Conservation (phyloP, 2,888 invertebrate genomes). For the Timema cristinae region DNA sequence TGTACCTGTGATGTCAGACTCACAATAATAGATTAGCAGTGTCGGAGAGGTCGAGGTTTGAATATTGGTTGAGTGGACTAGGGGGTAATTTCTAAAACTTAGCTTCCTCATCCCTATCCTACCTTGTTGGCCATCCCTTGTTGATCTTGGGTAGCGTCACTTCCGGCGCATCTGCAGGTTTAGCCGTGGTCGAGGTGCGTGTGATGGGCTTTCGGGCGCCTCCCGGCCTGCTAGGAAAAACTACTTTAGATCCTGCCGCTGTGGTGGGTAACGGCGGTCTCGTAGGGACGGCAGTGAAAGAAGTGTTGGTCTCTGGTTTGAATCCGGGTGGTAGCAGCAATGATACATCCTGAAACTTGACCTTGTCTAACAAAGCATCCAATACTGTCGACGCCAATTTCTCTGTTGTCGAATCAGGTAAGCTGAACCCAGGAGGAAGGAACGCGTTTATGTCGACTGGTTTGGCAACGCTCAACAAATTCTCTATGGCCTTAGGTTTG, state of each 20-base stretch:
- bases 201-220: constrained; percentile 54
- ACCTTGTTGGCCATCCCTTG: constrained; percentile 82
- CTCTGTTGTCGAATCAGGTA: constrained; percentile 36
- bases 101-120: constrained; percentile 27
- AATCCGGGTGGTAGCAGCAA: constrained; percentile 62
- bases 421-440: constrained; percentile 60
- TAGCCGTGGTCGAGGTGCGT: constrained; percentile 56
- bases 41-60: too few species aligned
- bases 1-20: too few species aligned
- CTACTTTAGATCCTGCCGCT: constrained; percentile 57
- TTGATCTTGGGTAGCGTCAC: constrained; percentile 64
- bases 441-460: constrained; percentile 52
- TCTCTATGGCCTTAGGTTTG: constrained; percentile 30
- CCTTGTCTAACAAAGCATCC: constrained; percentile 26
- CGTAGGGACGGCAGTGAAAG: background rate
- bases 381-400: constrained; percentile 4
- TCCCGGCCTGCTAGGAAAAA: constrained; percentile 76
- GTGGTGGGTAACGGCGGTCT: constrained; percentile 40
- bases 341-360: constrained; percentile 43
- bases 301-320: constrained; percentile 39
- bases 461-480: constrained; percentile 41
- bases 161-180: constrained; percentile 48
- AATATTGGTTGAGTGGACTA: too few species aligned
- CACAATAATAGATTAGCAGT: too few species aligned
- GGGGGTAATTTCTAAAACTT: too few species aligned